phyloP scores from a whole-genome alignment of 2,888 invertebrate species.

The Penaeus monodon region DNA sequence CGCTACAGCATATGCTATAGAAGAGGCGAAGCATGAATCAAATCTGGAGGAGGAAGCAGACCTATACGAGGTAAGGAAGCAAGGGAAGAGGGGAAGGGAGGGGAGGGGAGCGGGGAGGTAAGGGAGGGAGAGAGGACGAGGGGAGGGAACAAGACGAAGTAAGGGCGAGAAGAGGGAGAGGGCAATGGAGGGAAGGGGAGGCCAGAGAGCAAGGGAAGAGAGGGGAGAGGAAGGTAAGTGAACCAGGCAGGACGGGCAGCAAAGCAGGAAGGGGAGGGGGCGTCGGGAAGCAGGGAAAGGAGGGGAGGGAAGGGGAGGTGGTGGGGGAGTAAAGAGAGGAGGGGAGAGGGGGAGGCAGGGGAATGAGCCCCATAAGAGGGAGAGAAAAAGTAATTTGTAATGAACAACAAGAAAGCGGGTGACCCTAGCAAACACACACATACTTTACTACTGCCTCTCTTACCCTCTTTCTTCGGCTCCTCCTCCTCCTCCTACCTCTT shows the following conservation, averaged over 20 bases:
- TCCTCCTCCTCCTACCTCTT: background rate
- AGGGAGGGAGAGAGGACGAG: too few relatives aligned
- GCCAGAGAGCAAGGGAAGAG: background rate
- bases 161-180: background rate
- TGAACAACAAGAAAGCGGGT: background rate
- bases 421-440: too few relatives aligned
- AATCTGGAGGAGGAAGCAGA: background rate
- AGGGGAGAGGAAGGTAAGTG: background rate
- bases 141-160: background rate
- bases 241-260: background rate
- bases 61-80: background rate
- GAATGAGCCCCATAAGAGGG: background rate
- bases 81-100: background rate
- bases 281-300: background rate
- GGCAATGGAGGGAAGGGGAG: background rate
- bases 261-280: background rate
- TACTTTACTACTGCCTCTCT: background rate
- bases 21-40: background rate
- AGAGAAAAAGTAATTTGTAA: conserved; percentile 6
- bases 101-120: background rate
- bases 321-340: background rate
- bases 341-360: background rate
- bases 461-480: background rate
- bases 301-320: background rate
- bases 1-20: background rate